Evolutionary conservation across 2,888 invertebrate species (phyloP).

Genomic region (Drosophila prostipennis): DNA sequence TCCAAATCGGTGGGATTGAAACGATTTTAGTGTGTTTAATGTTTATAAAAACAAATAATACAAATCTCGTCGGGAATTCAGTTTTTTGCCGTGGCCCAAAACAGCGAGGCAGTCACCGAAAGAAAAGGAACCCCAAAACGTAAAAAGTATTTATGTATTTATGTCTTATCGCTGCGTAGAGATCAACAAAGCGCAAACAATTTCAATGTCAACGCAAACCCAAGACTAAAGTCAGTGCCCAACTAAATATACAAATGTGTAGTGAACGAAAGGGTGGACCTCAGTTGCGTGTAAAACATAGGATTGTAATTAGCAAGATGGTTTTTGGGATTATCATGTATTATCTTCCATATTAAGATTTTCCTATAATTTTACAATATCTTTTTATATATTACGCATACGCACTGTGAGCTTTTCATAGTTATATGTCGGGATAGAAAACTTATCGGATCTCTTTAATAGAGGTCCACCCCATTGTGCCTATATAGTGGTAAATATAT

Average conservation of each 20-base stretch:
- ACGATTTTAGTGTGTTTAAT: constrained; percentile 48
- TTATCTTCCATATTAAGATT: too few species aligned
- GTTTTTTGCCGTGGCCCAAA: constrained; percentile 14
- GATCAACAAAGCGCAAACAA: constrained; percentile 77
- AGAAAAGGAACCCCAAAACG: constrained; percentile 40
- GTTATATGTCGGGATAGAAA: too few species aligned
- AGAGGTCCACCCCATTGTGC: constrained; percentile 23
- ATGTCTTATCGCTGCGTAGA: constrained; percentile 74
- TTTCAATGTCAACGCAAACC: constrained; percentile 77
- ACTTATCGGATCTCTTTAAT: background rate
- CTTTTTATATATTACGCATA: constrained; percentile 18
- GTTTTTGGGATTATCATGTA: background rate
- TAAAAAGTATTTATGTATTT: constrained; percentile 63
- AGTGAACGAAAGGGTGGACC: constrained; percentile 12
- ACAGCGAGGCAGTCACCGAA: constrained; percentile 6
- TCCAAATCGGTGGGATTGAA: constrained; percentile 34
- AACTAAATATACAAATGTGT: constrained; percentile 59
- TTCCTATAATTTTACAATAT: too few species aligned
- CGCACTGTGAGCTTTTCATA: background rate
- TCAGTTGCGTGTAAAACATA: background rate
- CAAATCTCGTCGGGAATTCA: constrained; percentile 24
- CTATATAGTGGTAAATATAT: constrained; percentile 7
- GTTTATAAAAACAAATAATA: constrained; percentile 76
- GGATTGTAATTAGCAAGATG: background rate
- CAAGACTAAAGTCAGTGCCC: constrained; percentile 67